Conservation (phyloP, 2,113 vertebrate species). For the Plestiodon gilberti region DNA sequence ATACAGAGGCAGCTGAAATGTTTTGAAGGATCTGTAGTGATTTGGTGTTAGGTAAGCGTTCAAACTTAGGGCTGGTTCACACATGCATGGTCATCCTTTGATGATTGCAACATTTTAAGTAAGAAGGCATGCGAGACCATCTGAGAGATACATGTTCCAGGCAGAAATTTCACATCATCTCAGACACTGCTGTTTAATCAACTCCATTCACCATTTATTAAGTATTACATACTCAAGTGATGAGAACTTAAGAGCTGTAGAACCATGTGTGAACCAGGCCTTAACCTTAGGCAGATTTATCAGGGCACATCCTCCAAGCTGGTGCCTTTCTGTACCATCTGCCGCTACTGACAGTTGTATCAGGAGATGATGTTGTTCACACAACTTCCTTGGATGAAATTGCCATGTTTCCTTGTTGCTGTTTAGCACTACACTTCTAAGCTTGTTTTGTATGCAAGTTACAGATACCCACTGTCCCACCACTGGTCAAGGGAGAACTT, state of each 20-base stretch:
- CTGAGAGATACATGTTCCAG: not conserved
- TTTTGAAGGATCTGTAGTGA: not conserved
- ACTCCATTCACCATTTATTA: not conserved
- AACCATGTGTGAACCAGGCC: not conserved
- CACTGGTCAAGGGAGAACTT: not conserved
- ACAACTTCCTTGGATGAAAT: not conserved
- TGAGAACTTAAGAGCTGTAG: not conserved
- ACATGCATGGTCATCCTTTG: not conserved
- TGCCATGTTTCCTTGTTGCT: not conserved
- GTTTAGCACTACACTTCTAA: not conserved
- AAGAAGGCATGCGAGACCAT: not conserved
- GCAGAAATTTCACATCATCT: not conserved
- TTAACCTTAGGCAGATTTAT: not conserved
- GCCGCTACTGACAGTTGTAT: not conserved
- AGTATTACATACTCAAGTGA: not conserved
- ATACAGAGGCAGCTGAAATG: not conserved
- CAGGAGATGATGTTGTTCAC: not conserved
- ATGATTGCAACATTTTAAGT: not conserved
- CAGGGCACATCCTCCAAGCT: not conserved
- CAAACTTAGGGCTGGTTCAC: not conserved
- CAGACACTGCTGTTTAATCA: not conserved
- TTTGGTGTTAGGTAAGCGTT: not conserved
- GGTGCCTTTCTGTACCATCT: not conserved
- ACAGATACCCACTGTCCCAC: too few relatives aligned
- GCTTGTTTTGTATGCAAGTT: not conserved